Base-by-base conservation (phyloP, 2,797 vertebrate species). In the Platalea minor region DNA sequence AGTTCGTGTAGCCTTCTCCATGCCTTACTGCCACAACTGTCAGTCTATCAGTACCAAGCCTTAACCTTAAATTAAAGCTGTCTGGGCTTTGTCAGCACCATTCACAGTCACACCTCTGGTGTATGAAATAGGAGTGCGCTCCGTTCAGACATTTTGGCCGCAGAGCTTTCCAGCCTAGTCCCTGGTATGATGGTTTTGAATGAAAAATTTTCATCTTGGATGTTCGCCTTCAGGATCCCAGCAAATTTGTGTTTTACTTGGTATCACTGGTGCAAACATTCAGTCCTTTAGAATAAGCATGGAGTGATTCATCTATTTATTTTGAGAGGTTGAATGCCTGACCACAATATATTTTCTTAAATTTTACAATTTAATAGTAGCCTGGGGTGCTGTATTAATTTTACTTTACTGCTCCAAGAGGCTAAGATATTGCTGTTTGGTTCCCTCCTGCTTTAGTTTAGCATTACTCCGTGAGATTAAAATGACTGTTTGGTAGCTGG, bases 371-470 rank as follows among this genome's bases (percentile, higher is more conserved):
- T 89, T 96, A 91, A 77, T 77, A 67, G 86, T 73, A 85, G 85
- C 70, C 63, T 82, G 46, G 91, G 41, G 91, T 92, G 67, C 77
- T 70, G n/a, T 94, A 92, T 91, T 94, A 95, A 94, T 95, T 95
- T 90, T 74, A 74, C 60, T 91, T 86, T 92, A 87, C 64, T 95
- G 80, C 77, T 95, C 46, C 60, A 93, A 57, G 56, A 89, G 67
- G 56, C 74, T 90, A 39, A 83, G 63, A 63, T 96, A 70, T 50
- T 91, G 77, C 83, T 85, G 35, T 57, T 95, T 24, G 15, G 19
- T 93, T 94, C 59, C 89, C 26, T 82, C 6, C 17, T 92, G 72
- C 67, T 94, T 73, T 76, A 57, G 20, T 81, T 91, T 41, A 85
- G 54, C 70, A 63, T 54, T 61, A 41, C 19, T 90, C 15, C 3